These are phyloP conservation scores for Ptychadena robeensis DNA, from an alignment of 2,797 vertebrate genomes.

Conservation along the genomic window DNA sequence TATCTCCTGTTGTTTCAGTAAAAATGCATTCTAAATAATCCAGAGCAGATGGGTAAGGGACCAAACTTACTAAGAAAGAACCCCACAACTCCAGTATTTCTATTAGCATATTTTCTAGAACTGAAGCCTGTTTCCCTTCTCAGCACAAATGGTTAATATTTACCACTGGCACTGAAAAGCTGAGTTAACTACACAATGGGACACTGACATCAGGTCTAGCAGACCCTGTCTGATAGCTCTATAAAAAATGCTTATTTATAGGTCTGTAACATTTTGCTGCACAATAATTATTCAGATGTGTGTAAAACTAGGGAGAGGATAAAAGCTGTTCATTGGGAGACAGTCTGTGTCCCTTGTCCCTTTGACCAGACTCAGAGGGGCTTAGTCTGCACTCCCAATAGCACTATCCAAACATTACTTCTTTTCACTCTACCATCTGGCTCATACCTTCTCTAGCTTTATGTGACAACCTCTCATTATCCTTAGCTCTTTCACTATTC, in stretches of 20 bases:
- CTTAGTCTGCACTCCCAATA: conserved; percentile 65
- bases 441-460: conserved; percentile 23
- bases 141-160: conserved; percentile 11
- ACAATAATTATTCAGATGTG: conserved; percentile 41
- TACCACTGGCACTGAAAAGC: conserved; percentile 18
- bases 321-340: conserved; percentile 55
- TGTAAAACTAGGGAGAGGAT: conserved; percentile 54
- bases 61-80: background rate
- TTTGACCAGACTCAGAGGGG: conserved; percentile 63
- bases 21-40: background rate
- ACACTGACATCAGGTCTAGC: background rate
- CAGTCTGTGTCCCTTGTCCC: conserved; percentile 7
- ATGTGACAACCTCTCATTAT: conserved; percentile 34
- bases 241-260: conserved; percentile 41
- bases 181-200: conserved; percentile 3
- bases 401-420: conserved; percentile 61
- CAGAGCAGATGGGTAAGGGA: background rate
- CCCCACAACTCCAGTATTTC: too few species aligned
- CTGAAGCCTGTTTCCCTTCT: background rate
- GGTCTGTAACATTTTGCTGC: conserved; percentile 12
- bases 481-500: conserved; percentile 5
- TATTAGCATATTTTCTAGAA: background rate
- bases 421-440: conserved; percentile 41
- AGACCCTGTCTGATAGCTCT: conserved; percentile 18
- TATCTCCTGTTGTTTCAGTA: too few species aligned